A percentile compares a stretch with the other conserved stretches of the same genome.
Evolutionary conservation across 2,797 vertebrate genomes (phyloP).

Genomic region (Lepilemur ruficaudatus): DNA sequence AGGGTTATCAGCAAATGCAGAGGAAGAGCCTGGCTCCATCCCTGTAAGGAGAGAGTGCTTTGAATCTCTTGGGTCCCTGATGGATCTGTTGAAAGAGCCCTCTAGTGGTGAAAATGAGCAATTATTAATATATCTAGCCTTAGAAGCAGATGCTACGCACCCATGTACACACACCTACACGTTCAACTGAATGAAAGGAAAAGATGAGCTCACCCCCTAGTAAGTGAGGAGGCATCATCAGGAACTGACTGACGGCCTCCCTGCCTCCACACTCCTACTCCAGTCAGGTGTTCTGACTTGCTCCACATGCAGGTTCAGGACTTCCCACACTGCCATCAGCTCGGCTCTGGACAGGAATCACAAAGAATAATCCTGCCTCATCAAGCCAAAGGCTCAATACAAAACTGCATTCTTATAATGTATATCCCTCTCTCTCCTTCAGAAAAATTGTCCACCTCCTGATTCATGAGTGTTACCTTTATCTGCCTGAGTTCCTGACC

Average conservation of each 20-base stretch:
- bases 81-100: slow-evolving; percentile 38
- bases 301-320: background rate
- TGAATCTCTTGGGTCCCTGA: background rate
- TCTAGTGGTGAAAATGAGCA: slow-evolving; percentile 55
- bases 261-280: slow-evolving; percentile 35
- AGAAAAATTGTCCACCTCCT: background rate
- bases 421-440: background rate
- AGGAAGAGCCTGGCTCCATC: background rate
- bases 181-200: slow-evolving; percentile 62
- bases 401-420: background rate
- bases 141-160: background rate
- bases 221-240: background rate
- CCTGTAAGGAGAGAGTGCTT: background rate
- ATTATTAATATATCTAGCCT: background rate
- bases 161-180: slow-evolving; percentile 35
- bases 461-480: background rate
- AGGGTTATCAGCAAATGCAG: background rate
- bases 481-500: background rate
- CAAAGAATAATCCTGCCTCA: background rate
- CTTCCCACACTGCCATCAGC: background rate
- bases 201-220: slow-evolving; percentile 65
- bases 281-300: slow-evolving; percentile 34
- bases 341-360: background rate
- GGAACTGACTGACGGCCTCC: background rate
- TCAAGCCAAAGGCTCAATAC: background rate